Base-by-base conservation (phyloP, 2,113 vertebrate species). In the Anthoscopus minutus region DNA sequence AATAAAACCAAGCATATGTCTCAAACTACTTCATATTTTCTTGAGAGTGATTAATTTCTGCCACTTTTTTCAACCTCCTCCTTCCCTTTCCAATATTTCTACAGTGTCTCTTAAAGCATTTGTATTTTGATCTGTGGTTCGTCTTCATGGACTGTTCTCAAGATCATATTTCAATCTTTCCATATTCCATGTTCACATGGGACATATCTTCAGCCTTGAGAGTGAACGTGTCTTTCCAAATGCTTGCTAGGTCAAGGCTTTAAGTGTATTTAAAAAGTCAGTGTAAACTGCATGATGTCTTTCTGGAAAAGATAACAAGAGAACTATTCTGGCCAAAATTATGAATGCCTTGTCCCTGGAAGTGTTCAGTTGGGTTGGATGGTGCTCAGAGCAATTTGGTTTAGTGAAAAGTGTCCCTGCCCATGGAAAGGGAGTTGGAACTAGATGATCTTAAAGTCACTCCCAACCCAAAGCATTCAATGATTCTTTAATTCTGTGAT, bases 221-320 rank as follows among this genome's bases (percentile, higher is more conserved):
- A 80, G 27, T 19, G 61, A 58, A 38, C 7, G 4, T 4, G 6
- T 37, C 44, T 38, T 69, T 50, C 31, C 28, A 54, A 21, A 21
- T 25, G 17, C 27, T 76, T 37, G 8, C n/a, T 64, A 44, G 20
- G 9, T 65, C 48, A 74, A 47, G 23, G 24, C 28, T 88, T 65
- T 44, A 45, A 30, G 33, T 0, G 0, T 64, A 33, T 69, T 64
- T 78, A 67, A 37, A 48, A 27, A 79, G 35, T 44, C 1, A 3
- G 13, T 31, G 4, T 73, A 73, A 69, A 27, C 20, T 48, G 4
- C 16, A 25, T 25, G 35, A 35, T 57, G 14, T 31, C 73, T 44
- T 78, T 78, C 53, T 74, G 24, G 35, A 54, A 74, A 57, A 66
- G 30, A 48, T 8, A 57, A 16, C 16, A n/a, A n/a, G 4, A n/a